Base-by-base conservation (phyloP, 2,113 vertebrate genomes). In the Cyanoliseus patagonus region DNA sequence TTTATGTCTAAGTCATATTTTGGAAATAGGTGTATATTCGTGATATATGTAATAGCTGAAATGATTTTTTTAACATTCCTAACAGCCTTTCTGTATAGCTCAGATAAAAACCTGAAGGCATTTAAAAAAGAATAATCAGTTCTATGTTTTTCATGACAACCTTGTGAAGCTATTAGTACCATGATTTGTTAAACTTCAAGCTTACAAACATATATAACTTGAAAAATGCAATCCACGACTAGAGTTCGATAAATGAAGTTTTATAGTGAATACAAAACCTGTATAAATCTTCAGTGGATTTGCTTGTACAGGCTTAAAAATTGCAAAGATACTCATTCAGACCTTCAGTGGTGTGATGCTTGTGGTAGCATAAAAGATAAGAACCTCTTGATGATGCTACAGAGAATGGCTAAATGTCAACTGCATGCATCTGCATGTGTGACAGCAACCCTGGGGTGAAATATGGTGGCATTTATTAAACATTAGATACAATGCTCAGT, bases 401-500 rank as follows among this genome's bases (percentile, higher is more conserved):
- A 78, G 17, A 76, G 55, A 85, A 44, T 0, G 4, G 24, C 35
- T 78, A 27, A 69, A 41, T 87, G 19, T n/a, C 22, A 73, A 27
- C 23, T 57, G 17, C 8, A 17, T 41, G 27, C 3, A 0, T 13
- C 2, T 1, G 3, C 0, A 0, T 52, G 30, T 77, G n/a, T 47
- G 61, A 33, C 15, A 91, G 17, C 11, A 13, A 8, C 30, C 13
- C 14, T 13, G 19, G 11, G 44, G 13, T 3, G 46, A 66, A 81
- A 76, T 39, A 6, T n/a, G 33, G 17, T 11, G 11, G 2, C 12
- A 11, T 69, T 77, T 53, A 27, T 42, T 52, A 78, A 84, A 44
- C 13, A 10, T n/a, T 59, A 52, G 46, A 57, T 35, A 20, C 23
- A 79, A 30, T 57, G 11, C 22, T 82, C 2, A 2, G 28, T n/a